phyloP scores from a whole-genome alignment of 1,140 invertebrate species.

The Drosophila sucinea region DNA sequence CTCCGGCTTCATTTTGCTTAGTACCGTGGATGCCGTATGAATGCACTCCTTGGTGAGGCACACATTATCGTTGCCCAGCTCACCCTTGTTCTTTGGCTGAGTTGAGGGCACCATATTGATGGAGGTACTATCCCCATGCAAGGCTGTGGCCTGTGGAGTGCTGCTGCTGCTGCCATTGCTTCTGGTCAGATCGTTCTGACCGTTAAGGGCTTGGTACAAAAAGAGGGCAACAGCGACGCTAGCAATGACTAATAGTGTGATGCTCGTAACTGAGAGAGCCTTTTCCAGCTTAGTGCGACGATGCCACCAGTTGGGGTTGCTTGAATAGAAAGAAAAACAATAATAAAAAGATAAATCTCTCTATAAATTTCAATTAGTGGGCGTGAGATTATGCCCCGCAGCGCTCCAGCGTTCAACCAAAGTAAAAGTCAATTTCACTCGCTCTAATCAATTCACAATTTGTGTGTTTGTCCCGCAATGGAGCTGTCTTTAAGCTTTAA shows the following conservation, averaged over 20 bases:
- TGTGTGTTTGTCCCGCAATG: slow-evolving; percentile 15
- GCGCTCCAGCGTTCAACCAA: not conserved
- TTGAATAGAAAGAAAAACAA: slow-evolving; percentile 74
- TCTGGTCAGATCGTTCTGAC: slow-evolving; percentile 17
- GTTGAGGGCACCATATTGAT: slow-evolving; percentile 55
- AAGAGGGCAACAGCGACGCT: slow-evolving; percentile 87
- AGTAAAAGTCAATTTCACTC: slow-evolving; percentile 46
- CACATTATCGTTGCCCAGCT: slow-evolving; percentile 71
- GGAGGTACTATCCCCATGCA: slow-evolving; percentile 50
- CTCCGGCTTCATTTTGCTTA: slow-evolving; percentile 88
- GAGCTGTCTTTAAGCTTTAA: slow-evolving; percentile 25
- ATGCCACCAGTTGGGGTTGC: slow-evolving; percentile 94
- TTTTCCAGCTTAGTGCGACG: slow-evolving; percentile 91
- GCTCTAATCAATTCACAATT: slow-evolving; percentile 44
- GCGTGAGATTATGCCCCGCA: slow-evolving; percentile 14
- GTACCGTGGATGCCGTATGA: slow-evolving; percentile 88
- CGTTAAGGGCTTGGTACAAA: slow-evolving; percentile 83
- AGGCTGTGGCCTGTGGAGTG: slow-evolving; percentile 57
- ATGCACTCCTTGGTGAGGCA: slow-evolving; percentile 88
- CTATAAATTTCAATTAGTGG: slow-evolving; percentile 41
- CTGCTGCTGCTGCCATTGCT: not conserved
- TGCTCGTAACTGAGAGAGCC: slow-evolving; percentile 87
- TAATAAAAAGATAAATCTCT: slow-evolving; percentile 2
- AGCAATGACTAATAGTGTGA: slow-evolving; percentile 86
- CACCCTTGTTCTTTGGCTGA: slow-evolving; percentile 50